Conservation (phyloP, 1,140 invertebrate genomes). For the Sminthurinus signatus region DNA sequence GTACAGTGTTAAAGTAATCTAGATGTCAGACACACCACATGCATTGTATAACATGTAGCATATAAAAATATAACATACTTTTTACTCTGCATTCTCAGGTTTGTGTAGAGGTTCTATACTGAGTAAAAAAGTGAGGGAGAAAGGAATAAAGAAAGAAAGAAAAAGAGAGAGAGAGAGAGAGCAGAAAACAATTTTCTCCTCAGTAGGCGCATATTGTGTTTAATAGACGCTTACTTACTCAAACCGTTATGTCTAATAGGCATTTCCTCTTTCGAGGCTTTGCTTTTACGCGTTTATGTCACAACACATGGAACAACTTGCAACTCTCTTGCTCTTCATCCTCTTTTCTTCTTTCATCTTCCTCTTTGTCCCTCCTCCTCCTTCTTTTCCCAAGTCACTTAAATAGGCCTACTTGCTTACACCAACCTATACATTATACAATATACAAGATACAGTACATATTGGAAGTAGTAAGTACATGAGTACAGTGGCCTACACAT, state of each 20-base stretch:
- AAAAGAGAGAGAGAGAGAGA: background rate
- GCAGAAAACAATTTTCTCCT: constrained; percentile 11
- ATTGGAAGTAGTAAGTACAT: too few species aligned
- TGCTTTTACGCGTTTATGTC: background rate
- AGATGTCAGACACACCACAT: too few species aligned
- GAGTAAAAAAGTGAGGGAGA: background rate
- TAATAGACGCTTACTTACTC: constrained; percentile 13
- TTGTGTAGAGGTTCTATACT: too few species aligned
- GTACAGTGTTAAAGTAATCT: too few species aligned
- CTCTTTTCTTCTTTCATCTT: background rate
- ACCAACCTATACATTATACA: too few species aligned
- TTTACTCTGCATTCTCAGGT: too few species aligned
- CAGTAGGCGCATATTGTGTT: constrained; percentile 4
- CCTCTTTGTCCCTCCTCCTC: too few species aligned
- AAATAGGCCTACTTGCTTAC: too few species aligned
- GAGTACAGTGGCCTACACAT: too few species aligned
- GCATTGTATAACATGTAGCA: too few species aligned
- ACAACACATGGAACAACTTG: background rate
- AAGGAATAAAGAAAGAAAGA: background rate
- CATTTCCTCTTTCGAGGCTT: constrained; percentile 3
- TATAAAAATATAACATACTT: too few species aligned
- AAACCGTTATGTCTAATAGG: constrained; percentile 4
- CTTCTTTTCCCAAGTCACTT: background rate
- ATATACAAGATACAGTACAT: too few species aligned
- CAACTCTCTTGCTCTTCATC: background rate